Evolutionary conservation across 1,140 invertebrate species (phyloP), one percentile per base, ranked within the genome.

Genomic region (Drosophila watanabei): DNA sequence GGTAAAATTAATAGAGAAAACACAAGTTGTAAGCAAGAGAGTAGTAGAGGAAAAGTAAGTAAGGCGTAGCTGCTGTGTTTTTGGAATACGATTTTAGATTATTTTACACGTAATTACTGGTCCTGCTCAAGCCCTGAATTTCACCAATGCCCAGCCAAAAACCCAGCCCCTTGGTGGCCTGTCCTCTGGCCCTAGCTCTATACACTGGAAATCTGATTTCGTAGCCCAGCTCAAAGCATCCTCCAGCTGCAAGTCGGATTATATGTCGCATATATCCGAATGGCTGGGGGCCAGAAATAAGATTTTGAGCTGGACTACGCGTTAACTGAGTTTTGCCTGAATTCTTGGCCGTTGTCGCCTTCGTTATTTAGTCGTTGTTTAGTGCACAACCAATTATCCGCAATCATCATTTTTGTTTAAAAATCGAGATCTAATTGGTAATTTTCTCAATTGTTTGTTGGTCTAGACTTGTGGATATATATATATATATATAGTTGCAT

Each of bases 321-420:
- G 6, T 33, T 9, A 37, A 18, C 52, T 28, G 35, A 9, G 35
- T n/a, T 39, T 39, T n/a, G 30, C 52, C 33, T 54, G 32, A 54
- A n/a, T 37, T 24, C 18, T 54, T 54, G 52, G 33, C 63, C 62
- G 41, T 64, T 43, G 35, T 57, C 43, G 41, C 20, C 35, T 28
- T 24, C 20, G 33, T 28, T 65, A 43, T 52, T 30, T 56, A 24
- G 43, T 84, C 58, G 41, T 87, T 89, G 41, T 87, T 89, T 79
- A 84, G 91, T 92, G 91, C 83, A 87, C 91, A 92, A 92, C 91
- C 91, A 92, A 92, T 92, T 92, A 92, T 92, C 91, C 91, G 88
- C 91, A 92, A 92, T 92, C 91, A 92, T 92, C 91, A 92, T 92
- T 73, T 89, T 87, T 72, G 65, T 70, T 81, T 92, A 92, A 92